These are phyloP conservation scores for Lanius ludovicianus DNA, from an alignment of 2,113 vertebrate genomes.

Conservation along the genomic window DNA sequence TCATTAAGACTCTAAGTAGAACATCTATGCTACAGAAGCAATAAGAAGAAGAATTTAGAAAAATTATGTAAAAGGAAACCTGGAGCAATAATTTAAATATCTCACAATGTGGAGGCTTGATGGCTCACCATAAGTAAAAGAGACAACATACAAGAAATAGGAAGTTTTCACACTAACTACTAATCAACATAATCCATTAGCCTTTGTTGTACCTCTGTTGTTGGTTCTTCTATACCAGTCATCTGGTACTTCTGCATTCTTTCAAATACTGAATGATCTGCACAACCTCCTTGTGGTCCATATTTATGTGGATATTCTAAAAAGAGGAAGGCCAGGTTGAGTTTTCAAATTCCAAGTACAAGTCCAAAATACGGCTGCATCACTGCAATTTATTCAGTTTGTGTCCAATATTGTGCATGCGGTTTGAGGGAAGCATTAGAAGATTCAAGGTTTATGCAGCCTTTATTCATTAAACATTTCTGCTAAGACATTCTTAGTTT, in stretches of 20 bases:
- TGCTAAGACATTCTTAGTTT: neutral
- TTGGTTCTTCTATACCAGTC: constrained; percentile 76
- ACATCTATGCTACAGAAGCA: neutral
- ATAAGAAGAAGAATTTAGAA: neutral
- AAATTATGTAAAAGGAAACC: neutral
- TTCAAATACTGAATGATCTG: constrained; percentile 93
- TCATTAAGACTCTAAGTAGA: neutral
- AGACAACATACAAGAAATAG: neutral
- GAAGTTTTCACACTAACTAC: neutral
- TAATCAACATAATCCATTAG: neutral
- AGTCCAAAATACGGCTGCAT: neutral
- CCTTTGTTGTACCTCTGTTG: constrained; percentile 64
- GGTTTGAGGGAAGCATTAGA: neutral
- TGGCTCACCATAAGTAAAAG: neutral
- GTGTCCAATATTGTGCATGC: neutral
- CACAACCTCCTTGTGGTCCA: constrained; percentile 93
- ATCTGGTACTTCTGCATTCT: constrained; percentile 92
- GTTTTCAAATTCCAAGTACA: neutral
- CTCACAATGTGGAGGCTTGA: neutral
- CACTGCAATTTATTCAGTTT: neutral
- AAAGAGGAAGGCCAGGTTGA: constrained; percentile 44
- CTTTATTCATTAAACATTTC: neutral
- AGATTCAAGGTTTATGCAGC: neutral
- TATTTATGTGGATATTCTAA: constrained; percentile 97
- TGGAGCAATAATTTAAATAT: neutral